Evolutionary conservation across 2,113 vertebrate species (phyloP), one percentile per base, ranked within the genome.

Genomic region (Hippolais icterina): DNA sequence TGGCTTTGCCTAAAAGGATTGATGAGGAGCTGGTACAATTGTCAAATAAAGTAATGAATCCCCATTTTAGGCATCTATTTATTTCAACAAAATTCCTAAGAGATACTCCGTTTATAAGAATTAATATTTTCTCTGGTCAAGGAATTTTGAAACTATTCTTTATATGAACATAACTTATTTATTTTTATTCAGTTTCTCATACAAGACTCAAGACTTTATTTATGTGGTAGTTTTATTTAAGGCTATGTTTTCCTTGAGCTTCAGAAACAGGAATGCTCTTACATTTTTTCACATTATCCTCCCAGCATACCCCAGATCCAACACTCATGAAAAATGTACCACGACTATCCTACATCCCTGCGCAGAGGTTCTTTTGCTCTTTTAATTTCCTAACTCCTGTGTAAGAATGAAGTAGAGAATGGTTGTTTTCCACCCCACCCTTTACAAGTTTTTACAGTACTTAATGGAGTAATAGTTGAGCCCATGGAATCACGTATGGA

Each of bases 11-110:
- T 35, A 41, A 59, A 78, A 90, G 47, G 90, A 94, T 25, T 89
- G 76, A 83, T 41, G 80, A 90, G 35, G n/a, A 86, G 35, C 10
- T 78, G 44, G 57, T 78, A 74, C 33, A 88, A 93, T 75, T 65
- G 78, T 80, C 78, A 91, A 96, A 90, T 63, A 50, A 88, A 91
- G 60, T 37, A 1, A 47, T 6, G 33, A 92, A 95, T 83, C 31
- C 71, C 64, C 59, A 83, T 81, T 83, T 94, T 75, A 93, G 68
- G 60, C 59, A 92, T 93, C 37, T 93, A 86, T 90, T 93, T 91
- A 86, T 88, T 93, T 92, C 88, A 94, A 90, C 56, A 83, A 80
- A 92, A 93, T 87, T 95, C 90, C 85, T 90, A 50, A 86, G 92
- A 86, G 75, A 85, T 83, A 70, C 9, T 86, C 27, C 0, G 0